phyloP scores from a whole-genome alignment of 2,888 invertebrate genomes.

The Lagria hirta region DNA sequence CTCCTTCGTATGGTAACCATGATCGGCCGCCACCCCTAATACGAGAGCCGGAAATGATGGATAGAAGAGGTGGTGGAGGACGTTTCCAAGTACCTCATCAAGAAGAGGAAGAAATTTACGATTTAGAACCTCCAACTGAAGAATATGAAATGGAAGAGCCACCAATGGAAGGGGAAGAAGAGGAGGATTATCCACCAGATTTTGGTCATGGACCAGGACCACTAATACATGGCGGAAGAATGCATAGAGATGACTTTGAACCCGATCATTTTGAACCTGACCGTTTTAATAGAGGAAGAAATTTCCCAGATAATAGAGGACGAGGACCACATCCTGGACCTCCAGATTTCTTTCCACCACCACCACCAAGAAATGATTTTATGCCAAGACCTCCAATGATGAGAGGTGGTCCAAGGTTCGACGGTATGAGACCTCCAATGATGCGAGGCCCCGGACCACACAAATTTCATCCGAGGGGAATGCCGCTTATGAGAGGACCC shows the following conservation, averaged over 20 bases:
- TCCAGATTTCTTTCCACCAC: slow-evolving; percentile 33
- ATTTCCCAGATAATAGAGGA: slow-evolving; percentile 36
- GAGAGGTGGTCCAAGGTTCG: slow-evolving; percentile 43
- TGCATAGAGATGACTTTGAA: slow-evolving; percentile 31
- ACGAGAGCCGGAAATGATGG: slow-evolving; percentile 8
- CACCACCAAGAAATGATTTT: slow-evolving; percentile 28
- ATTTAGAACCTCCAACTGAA: slow-evolving; percentile 14
- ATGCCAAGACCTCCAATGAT: slow-evolving; percentile 35
- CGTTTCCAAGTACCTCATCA: slow-evolving; percentile 17
- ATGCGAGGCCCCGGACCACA: slow-evolving; percentile 36
- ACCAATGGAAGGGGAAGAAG: too few relatives aligned
- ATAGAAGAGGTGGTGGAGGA: slow-evolving; percentile 15
- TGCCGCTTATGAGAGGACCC: slow-evolving; percentile 34
- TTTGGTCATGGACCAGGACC: too few relatives aligned
- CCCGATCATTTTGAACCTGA: slow-evolving; percentile 38
- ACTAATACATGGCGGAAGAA: too few relatives aligned
- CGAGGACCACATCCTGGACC: slow-evolving; percentile 28
- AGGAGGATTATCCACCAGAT: too few relatives aligned
- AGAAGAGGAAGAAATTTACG: slow-evolving; percentile 27
- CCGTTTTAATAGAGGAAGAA: slow-evolving; percentile 39
- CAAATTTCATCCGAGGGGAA: slow-evolving; percentile 43
- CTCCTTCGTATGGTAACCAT: slow-evolving; percentile 16
- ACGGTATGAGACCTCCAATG: slow-evolving; percentile 34
- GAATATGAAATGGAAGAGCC: slow-evolving; percentile 24
- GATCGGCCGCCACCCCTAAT: slow-evolving; percentile 18